Evolutionary conservation across 1,140 invertebrate species (phyloP).

Genomic region (Tetragonula clypearis): DNA sequence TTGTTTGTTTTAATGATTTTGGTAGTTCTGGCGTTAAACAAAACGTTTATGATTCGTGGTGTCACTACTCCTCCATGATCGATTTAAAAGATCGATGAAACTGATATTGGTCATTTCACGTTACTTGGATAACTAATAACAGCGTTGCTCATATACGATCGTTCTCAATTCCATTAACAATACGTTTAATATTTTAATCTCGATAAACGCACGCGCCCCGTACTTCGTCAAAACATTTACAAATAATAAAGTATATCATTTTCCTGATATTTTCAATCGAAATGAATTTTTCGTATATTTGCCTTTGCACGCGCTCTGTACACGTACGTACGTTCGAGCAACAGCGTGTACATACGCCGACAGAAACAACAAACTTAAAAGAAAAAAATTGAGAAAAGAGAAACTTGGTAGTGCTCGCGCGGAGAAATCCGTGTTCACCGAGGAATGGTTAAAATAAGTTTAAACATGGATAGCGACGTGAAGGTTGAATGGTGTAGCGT

Average conservation of each 20-base stretch:
- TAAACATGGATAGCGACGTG: slow-evolving; percentile 17
- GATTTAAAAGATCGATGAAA: neutral
- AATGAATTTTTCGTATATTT: no score
- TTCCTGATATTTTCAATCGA: neutral
- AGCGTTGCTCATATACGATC: no score
- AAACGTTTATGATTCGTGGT: slow-evolving; percentile 17
- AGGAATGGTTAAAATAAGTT: slow-evolving; percentile 16
- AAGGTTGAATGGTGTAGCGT: slow-evolving; percentile 24
- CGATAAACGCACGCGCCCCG: no score
- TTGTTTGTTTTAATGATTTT: no score
- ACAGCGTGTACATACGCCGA: neutral
- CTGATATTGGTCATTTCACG: slow-evolving; percentile 6
- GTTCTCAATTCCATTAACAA: no score
- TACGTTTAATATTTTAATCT: no score
- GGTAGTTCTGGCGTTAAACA: neutral
- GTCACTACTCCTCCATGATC: neutral
- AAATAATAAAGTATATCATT: neutral
- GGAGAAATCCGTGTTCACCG: neutral
- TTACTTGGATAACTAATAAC: slow-evolving; percentile 16
- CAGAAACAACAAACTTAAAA: neutral
- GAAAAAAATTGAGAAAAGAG: no score
- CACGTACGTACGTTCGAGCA: neutral
- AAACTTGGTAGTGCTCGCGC: neutral
- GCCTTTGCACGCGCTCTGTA: no score
- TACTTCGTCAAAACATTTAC: no score